Base-by-base conservation (phyloP, 2,113 vertebrate genomes). In the Isichthys henryi region DNA sequence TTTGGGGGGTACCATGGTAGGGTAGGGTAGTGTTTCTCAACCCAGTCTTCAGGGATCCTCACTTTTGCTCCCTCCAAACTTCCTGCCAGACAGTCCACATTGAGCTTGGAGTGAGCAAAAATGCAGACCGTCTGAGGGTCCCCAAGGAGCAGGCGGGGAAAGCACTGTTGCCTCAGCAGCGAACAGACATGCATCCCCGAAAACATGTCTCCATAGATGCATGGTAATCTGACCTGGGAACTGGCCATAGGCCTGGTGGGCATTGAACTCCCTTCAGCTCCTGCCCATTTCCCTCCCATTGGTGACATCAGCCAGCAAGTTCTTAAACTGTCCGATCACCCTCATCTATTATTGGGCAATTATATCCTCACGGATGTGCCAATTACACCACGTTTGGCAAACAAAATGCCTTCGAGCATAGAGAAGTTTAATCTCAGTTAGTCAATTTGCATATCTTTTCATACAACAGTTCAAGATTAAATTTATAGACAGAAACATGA, bases 201-300 rank as follows among this genome's bases (percentile, higher is more conserved):
- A 48, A 31, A 49, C n/a, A 31, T 77, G 45, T 88, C 23, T 39
- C 88, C 88, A 74, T 89, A 58, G 88, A 91, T 94, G 92, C 88
- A 92, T 91, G 91, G 48, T 17, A 93, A 91, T 82, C 91, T 15
- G n/a, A 93, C 91, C 93, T 96, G 95, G 95, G 95, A 96, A 96
- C 93, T 94, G 93, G 94, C 94, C 89, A 45, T 11, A 1, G n/a
- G 93, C 93, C 94, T 94, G 92, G 31, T 19, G 1, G 70, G 17
- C 17, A 3, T 11, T 0, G 15, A 35, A 27, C 10, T 45, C 23
- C n/a, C 66, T 49, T 46, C 62, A 88, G 23, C 48, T 23, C 62
- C 87, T 15, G 45, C 45, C 27, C 45, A 15, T 77, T 15, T 74
- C 39, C 31, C 58, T 88, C 31, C 39, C 17, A 58, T 43, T 58